Base-by-base conservation (phyloP, 2,797 vertebrate genomes). In the Ctenochaetus hawaiiensis region DNA sequence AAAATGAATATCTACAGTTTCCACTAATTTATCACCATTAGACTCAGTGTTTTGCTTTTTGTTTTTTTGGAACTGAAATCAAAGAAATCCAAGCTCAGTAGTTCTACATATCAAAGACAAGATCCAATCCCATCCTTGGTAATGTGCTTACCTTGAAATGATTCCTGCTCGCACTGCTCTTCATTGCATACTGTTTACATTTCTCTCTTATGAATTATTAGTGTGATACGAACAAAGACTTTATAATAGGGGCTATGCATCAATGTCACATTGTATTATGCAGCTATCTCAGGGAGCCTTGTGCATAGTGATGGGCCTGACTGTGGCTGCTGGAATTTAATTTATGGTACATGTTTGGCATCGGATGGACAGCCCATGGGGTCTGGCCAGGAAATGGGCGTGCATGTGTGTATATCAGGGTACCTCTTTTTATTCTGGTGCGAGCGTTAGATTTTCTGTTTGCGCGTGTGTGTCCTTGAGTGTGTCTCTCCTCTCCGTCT, bases 141-240 rank as follows among this genome's bases (percentile, higher is more conserved):
- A 87, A 89, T 88, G 87, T 87, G 87, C 90, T 93, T 94, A 93
- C 90, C 91, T 94, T 92, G 87, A 91, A 93, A 91, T 88, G 90
- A 89, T 91, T 90, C 84, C 81, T 86, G 72, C 87, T 88, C 37
- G 72, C 88, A 76, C 76, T 79, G 87, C 85, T 91, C 89, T 88
- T 83, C 79, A 82, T 83, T 87, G 90, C 91, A 89, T 85, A 87
- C 92, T 93, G 92, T 94, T 94, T 94, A 94, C 92, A 92, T 93
- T 92, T 92, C 91, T 94, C 90, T 89, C 90, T 93, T 93, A 93
- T 94, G 93, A 94, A 94, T 94, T 94, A 94, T 93, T 93, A 93
- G 92, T 92, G 89, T 90, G 91, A 93, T 93, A 88, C 72, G 90
- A 93, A 94, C 92, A 92, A 93, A 94, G 92, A 93, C 92, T 94